Evolutionary conservation across 2,797 vertebrate species (phyloP), one percentile per base, ranked within the genome.

Genomic region (Microtus californicus): DNA sequence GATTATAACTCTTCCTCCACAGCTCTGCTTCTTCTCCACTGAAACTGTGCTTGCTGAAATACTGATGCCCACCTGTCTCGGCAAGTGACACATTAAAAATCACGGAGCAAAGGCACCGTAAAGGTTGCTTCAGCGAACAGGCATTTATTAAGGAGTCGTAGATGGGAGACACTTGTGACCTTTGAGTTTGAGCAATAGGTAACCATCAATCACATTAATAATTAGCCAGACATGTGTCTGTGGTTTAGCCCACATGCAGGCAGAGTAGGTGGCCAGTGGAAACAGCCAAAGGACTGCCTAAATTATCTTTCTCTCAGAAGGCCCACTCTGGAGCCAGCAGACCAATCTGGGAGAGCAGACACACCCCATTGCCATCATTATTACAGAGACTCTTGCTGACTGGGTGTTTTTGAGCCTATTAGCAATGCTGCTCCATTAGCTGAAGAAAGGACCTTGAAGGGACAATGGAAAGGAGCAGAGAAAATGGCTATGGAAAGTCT

Each of bases 201-300:
- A 94, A 56, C 83, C 71, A 96, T 93, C 82, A 89, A 25, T 94
- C 80, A 93, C 63, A 74, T 95, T 94, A 96, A 95, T 89, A 96
- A 93, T 93, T 92, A 97, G 69, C 31, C 31, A 91, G 85, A 69
- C n/a, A 78, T 83, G 78, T 25, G 0, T 67, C 51, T 96, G 29
- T 76, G 48, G 93, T 86, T 89, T 95, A 78, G 61, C 43, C 67
- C 78, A 14, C 14, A 27, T 13, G 34, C 87, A 86, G 86, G 61
- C 81, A 54, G 87, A 90, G 77, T 69, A 85, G 79, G 76, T 94
- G 86, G 69, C 86, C 76, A 92, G 54, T 56, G 59, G 77, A 93
- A 90, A 91, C 15, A 89, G 89, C 77, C 93, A 94, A 65, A 95
- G 40, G 21, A 59, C 94, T 78, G n/a, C 29, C 67, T 81, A 85